phyloP scores from a whole-genome alignment of 1,140 invertebrate species.

The Aplysia californica region DNA sequence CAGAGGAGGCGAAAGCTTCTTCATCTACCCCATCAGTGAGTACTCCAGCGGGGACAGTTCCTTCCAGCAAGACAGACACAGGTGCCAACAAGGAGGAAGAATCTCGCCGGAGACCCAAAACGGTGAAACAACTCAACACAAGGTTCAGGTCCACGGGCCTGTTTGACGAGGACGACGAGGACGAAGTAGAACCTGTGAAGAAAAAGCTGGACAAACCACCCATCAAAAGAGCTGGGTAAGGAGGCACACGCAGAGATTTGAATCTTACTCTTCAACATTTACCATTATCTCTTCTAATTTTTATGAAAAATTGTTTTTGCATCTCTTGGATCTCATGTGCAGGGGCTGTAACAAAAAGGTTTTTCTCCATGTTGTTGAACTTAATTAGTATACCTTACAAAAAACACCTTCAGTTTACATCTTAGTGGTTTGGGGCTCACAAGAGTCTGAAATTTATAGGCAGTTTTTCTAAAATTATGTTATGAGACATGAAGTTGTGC shows the following conservation, averaged over 20 bases:
- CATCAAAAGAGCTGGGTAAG: slow-evolving; percentile 2
- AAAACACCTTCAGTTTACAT: no score
- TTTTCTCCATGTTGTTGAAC: no score
- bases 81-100: slow-evolving; percentile 33
- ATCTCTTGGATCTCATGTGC: slow-evolving; percentile 80
- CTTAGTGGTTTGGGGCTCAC: no score
- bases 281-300: no score
- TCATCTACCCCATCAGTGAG: not conserved
- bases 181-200: not conserved
- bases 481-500: no score
- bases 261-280: not conserved
- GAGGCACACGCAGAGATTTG: not conserved
- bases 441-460: no score
- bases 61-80: no score
- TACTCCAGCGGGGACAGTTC: no score
- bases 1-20: not conserved
- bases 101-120: slow-evolving; percentile 46
- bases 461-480: no score
- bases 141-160: slow-evolving; percentile 59
- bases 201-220: not conserved
- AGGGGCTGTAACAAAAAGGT: no score
- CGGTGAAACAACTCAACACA: slow-evolving; percentile 49
- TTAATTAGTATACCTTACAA: no score
- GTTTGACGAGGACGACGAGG: slow-evolving; percentile 40
- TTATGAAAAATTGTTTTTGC: no score